Evolutionary conservation across 1,140 invertebrate species (phyloP), one percentile per base, ranked within the genome.

Genomic region (Apolygus lucorum): DNA sequence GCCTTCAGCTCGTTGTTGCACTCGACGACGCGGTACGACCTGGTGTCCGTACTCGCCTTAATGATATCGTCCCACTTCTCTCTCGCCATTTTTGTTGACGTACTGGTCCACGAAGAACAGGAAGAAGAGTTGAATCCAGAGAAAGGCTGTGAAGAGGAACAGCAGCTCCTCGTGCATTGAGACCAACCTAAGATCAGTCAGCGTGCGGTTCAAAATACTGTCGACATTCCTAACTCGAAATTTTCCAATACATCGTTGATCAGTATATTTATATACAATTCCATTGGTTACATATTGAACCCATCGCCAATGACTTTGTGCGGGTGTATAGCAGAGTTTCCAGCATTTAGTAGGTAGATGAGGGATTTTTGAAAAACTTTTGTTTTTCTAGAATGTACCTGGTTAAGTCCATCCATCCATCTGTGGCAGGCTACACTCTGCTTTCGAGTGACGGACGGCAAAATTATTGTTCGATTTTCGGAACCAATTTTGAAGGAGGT

Each of bases 1-100:
- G 95, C 88, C 81, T 93, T 95, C 76, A 98, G 81, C 34, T 88
- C 84, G 83, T 98, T 98, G 1, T 81, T 80, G 14, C 98, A 79
- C 68, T 89, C 80, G 14, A 17, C 34, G 34, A 42, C 17, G 34
- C 34, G 34, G 17, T 42, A 42, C 17, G 4, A 4, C 34, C 34
- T 42, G 17, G 4, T 42, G 34, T 42, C 34, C 17, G 34, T 42
- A 4, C 17, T 42, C 34, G 34, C 34, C 17, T 42, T 42, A 4
- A 17, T 42, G 17, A 42, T 42, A 17, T 42, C 17, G 4, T 42
- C 34, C 34, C 34, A 42, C 34, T 42, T 42, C 34, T 42, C 34
- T 17, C 17, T 42, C 4, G 17, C 34, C 34, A 42, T 42, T 42
- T 4, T 42, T 4, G 17, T 42, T 42, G 4, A 42, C 17, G 17